Evolutionary conservation across 1,140 invertebrate species (phyloP), one percentile per base, ranked within the genome.

Genomic region (Lordiphosa mommai): DNA sequence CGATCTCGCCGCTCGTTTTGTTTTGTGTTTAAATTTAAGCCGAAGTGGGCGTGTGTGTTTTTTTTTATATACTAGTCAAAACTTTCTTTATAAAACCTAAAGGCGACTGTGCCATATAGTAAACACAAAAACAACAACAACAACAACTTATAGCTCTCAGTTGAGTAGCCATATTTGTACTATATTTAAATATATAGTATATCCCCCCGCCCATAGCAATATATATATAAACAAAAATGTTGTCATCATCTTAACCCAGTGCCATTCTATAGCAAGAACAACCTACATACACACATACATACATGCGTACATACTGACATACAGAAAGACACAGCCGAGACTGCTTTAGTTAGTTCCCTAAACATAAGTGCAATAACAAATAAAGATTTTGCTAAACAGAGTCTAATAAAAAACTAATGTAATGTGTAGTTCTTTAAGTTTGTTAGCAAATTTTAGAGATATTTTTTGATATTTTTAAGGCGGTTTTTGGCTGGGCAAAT

Each of bases 1-100:
- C 58, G 76, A 82, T 82, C 76, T 82, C 76, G 71, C 76, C 76
- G 76, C 77, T 82, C 76, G 71, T 82, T 82, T 76, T 80, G 71
- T 65, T 64, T 64, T 63, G 32, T 44, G 38, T 51, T 43, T 67
- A 51, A 65, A 38, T 51, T 43, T 67, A 51, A 66, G 38, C 37
- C 48, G 56, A 23, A 40, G 47, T 57, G 51, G 36, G 55, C 53
- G 49, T 60, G 44, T 37, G 20, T 30, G 76, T 60, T 55, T 59
- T 55, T 64, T 69, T 67, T 79, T 72, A 57, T 67, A 80, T 80
- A 82, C 76, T 80, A 80, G 76, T 80, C 76, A 80, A 80, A 65
- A 80, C 71, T 80, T 69, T 51, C 73, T 27, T 27, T 27, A 27
- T 27, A 27, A 27, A 7, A 77, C 69, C 69, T 76, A 76, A 80